These are phyloP conservation scores for Agrotis segetum DNA, from an alignment of 2,888 invertebrate genomes.

Conservation along the genomic window DNA sequence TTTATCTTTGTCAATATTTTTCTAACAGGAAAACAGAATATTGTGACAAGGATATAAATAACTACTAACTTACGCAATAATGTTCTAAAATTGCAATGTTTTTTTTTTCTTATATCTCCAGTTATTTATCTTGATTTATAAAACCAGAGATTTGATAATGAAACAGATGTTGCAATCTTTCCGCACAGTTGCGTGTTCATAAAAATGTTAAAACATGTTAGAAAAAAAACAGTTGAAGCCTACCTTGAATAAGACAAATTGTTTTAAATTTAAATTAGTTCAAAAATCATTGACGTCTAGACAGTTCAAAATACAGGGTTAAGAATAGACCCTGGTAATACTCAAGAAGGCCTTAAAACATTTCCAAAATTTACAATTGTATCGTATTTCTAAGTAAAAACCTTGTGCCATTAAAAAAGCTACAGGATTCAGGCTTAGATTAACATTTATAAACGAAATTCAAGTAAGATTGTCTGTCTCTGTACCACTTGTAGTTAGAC, in stretches of 20 bases:
- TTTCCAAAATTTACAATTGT: no score
- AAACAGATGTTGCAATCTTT: constrained; percentile 52
- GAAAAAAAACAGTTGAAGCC: not conserved
- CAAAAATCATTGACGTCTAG: not conserved
- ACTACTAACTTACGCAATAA: constrained; percentile 51
- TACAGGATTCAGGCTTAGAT: not conserved
- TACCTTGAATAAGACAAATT: constrained; percentile 15
- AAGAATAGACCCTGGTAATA: not conserved
- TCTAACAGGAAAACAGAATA: not conserved
- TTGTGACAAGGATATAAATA: constrained; percentile 20
- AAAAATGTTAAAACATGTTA: not conserved
- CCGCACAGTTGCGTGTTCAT: constrained; percentile 49
- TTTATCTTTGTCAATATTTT: no score
- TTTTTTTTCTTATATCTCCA: constrained; percentile 1
- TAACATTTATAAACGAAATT: no score
- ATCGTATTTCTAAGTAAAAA: not conserved
- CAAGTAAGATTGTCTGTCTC: no score
- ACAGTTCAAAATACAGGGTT: not conserved
- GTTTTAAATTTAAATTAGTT: no score
- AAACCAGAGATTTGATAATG: constrained; percentile 16
- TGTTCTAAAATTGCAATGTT: constrained; percentile 14
- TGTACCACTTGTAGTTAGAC: no score
- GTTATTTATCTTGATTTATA: not conserved
- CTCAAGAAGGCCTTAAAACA: no score
- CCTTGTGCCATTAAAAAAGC: not conserved